These are phyloP conservation scores for Portevinia maculata DNA, from an alignment of 2,888 invertebrate species.

Conservation along the genomic window DNA sequence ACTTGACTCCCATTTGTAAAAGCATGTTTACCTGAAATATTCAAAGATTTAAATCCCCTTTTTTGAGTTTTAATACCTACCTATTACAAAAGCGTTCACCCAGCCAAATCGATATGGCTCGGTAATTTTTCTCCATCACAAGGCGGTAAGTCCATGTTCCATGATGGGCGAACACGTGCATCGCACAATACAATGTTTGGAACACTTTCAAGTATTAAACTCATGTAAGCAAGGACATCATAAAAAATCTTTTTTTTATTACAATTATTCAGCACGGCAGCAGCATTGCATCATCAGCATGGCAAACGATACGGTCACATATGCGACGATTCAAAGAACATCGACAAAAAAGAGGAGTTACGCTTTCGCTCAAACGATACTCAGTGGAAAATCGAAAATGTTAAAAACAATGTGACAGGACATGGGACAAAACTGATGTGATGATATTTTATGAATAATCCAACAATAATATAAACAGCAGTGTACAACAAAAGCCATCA, in stretches of 20 bases:
- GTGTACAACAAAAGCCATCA: constrained; percentile 39
- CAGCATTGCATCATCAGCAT: constrained; percentile 39
- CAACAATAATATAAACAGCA: constrained; percentile 58
- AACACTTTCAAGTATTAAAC: constrained; percentile 61
- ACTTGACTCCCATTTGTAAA: too few species aligned
- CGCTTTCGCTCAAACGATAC: constrained; percentile 36
- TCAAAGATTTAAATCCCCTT: constrained; percentile 1
- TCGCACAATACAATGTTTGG: background rate
- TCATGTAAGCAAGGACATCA: constrained; percentile 34
- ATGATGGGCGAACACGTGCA: background rate
- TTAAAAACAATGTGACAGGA: constrained; percentile 66
- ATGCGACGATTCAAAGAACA: constrained; percentile 45
- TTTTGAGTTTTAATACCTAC: too few species aligned
- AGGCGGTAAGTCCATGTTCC: background rate
- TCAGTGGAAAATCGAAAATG: constrained; percentile 50
- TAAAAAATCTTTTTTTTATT: constrained; percentile 29
- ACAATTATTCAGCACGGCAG: constrained; percentile 18
- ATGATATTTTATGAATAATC: constrained; percentile 71
- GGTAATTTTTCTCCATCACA: constrained; percentile 17
- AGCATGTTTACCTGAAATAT: background rate
- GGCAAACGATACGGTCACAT: constrained; percentile 39
- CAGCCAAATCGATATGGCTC: constrained; percentile 6
- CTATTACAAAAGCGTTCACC: constrained; percentile 14
- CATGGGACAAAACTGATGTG: constrained; percentile 63
- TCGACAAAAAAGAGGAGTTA: constrained; percentile 4